Evolutionary conservation across 2,797 vertebrate species (phyloP), one percentile per base, ranked within the genome.

Genomic region (Tragopan temminckii): DNA sequence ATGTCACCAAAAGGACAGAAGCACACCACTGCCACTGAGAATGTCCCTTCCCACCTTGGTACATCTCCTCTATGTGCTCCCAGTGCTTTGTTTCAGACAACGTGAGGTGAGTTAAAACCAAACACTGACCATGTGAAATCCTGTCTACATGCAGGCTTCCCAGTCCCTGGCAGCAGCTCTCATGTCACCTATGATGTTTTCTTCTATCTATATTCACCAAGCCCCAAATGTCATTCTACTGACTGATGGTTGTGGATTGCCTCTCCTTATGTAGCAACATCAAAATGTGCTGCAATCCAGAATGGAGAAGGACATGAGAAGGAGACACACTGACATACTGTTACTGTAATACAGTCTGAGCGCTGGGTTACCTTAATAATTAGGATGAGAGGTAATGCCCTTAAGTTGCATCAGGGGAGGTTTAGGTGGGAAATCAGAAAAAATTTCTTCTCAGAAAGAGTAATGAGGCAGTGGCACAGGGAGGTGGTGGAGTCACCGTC

Each of bases 241-340:
- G 23, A 27, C 13, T 13, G 61, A 16, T 8, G 4, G 0, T 25
- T 2, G 2, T 6, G 24, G 45, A 25, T 13, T 12, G 61, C n/a
- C 24, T 16, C 27, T 31, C 17, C n/a, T 75, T 18, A 45, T 0
- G 1, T 0, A 1, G 3, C 0, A 0, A 12, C 12, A 13, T 9
- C 80, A 23, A 69, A 50, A 86, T 42, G 81, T 72, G 27, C 64
- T 77, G 50, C 52, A 36, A 36, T 25, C 46, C 52, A 31, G 31
- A 36, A 7, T 8, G 25, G 35, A 84, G 46, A 57, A 69, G 59
- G 25, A 8, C 42, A 19, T 31, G 35, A 88, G n/a, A 27, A 88
- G n/a, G 57, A 70, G 33, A 33, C 27, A 7, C 29, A 35, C 5
- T 43, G 46, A 36, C 4, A 0, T 17, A 46, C 45, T 23, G 1